Percentiles rank a stretch among this genome's conserved stretches.
phyloP scores from a whole-genome alignment of 2,797 vertebrate genomes.

The Lutjanus argentimaculatus region DNA sequence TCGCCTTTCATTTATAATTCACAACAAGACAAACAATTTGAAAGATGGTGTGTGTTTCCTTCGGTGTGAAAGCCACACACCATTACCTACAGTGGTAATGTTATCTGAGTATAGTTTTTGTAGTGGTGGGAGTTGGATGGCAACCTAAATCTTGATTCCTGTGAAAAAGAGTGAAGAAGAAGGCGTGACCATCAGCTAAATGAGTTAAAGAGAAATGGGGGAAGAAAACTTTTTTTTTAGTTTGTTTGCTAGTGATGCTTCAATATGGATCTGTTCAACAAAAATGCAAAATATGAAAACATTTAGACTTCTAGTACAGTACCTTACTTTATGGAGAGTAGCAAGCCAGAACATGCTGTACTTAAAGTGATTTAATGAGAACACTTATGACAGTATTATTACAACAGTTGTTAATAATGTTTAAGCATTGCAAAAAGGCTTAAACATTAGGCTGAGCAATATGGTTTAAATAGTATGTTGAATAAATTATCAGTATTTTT shows the following conservation, averaged over 20 bases:
- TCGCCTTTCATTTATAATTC: slow-evolving; percentile 43
- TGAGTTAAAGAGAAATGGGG: background rate
- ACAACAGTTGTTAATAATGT: background rate
- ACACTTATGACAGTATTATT: background rate
- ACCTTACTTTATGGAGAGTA: background rate
- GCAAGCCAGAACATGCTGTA: background rate
- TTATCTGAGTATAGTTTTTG: slow-evolving; percentile 14
- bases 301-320: background rate
- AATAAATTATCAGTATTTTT: too few species aligned
- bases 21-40: slow-evolving; percentile 36
- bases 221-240: background rate
- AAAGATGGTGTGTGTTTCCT: slow-evolving; percentile 35
- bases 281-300: background rate
- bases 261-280: background rate
- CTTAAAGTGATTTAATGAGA: background rate
- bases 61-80: slow-evolving; percentile 9
- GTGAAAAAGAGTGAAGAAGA: background rate
- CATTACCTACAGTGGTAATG: slow-evolving; percentile 8
- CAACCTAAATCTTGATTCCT: slow-evolving; percentile 10
- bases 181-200: background rate
- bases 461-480: too few species aligned
- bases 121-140: background rate
- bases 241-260: background rate
- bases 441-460: too few species aligned
- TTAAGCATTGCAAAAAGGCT: background rate